phyloP scores from a whole-genome alignment of 2,113 vertebrate species.

The Tympanuchus pallidicinctus region DNA sequence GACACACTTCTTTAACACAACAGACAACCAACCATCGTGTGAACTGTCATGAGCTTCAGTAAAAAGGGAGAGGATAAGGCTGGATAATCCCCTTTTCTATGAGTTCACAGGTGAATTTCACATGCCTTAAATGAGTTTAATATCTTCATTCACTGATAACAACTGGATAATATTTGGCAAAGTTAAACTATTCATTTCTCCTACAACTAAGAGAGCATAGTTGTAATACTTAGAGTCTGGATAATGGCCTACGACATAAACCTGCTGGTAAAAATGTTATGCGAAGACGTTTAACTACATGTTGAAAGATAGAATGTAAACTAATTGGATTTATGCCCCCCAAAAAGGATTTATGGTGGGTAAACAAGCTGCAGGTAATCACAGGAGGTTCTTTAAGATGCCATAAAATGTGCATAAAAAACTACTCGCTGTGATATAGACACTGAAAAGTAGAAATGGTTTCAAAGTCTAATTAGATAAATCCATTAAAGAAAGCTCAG shows the following conservation, averaged over 20 bases:
- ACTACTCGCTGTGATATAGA: neutral
- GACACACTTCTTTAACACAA: neutral
- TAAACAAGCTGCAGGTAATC: neutral
- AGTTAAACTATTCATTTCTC: neutral
- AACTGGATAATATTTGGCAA: neutral
- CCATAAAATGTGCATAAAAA: conserved; percentile 14
- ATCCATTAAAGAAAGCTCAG: conserved; percentile 34
- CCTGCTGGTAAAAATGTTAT: conserved; percentile 25
- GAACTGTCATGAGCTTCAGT: neutral
- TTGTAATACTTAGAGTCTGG: neutral
- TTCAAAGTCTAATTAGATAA: conserved; percentile 55
- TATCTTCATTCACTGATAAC: neutral
- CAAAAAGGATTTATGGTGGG: conserved; percentile 7
- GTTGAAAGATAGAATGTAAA: neutral
- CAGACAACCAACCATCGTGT: neutral
- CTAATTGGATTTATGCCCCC: conserved; percentile 36
- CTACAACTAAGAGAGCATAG: neutral
- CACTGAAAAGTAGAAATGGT: neutral
- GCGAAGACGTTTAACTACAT: conserved; percentile 12
- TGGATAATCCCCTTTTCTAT: neutral
- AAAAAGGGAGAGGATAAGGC: neutral
- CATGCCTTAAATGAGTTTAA: neutral
- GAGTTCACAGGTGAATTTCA: neutral
- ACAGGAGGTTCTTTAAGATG: conserved; percentile 1
- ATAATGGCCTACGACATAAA: conserved; percentile 23